Evolutionary conservation across 2,888 invertebrate species (phyloP), one percentile per base, ranked within the genome.

Genomic region (Sphaerophoria rueppellii): DNA sequence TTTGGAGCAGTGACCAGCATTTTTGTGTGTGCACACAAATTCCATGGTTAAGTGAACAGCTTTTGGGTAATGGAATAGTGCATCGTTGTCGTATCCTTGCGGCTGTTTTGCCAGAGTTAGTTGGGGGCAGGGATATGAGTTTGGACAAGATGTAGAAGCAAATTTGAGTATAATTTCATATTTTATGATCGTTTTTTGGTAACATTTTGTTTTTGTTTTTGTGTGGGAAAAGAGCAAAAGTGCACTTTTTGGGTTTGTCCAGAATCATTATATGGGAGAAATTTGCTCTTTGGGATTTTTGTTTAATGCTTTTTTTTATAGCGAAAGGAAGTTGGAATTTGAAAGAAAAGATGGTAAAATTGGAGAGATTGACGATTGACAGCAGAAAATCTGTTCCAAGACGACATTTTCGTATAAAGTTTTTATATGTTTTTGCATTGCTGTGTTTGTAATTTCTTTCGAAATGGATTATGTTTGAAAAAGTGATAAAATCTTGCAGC

Each of bases 21-120:
- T 80, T 75, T 81, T 75, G 67, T 70, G 48, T 82, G 48, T 63
- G 12, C 46, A 70, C 58, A 74, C 65, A 75, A 79, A 58, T 52
- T 71, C 52, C 57, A 70, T 75, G 79, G 79, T 75, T 79, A 82
- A 79, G 79, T 80, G 79, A 79, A 50, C 71, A 79, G 79, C 82
- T 82, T 24, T 82, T 75, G 74, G 71, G 79, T 60, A 82, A 78
- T 82, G 71, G 79, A 79, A 75, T 82, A 71, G 74, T 67, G 67
- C 54, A 40, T 67, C 40, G 67, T 54, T 67, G 76, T n/a, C 57
- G 12, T 52, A 43, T 46, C 60, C 55, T 55, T 16, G 24, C 4
- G 16, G 48, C 46, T 9, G 0, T 6, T 1, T n/a, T 40, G 37
- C 3, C 11, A 24, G 24, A 24, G 24, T 24, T 24, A 24, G 24